Conservation (phyloP, 2,113 vertebrate genomes). For the Paracanthobrama guichenoti region DNA sequence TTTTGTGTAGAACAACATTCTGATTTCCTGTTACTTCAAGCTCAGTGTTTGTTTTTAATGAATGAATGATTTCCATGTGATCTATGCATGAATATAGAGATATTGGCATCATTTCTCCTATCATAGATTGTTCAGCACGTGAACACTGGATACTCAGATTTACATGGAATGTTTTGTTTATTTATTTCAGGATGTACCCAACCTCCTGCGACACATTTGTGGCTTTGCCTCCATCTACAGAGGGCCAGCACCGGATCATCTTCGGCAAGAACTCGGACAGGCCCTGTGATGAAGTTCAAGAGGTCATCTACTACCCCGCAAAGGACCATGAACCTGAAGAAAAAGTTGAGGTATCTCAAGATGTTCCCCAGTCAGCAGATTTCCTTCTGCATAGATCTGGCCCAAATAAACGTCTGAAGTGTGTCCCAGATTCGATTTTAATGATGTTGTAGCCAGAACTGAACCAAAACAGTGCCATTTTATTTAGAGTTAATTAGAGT, state of each 20-base stretch:
- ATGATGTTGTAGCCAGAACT: too few species aligned
- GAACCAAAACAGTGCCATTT: too few species aligned
- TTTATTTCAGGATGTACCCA: conserved; percentile 67
- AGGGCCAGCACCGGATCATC: conserved; percentile 76
- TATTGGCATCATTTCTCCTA: too few species aligned
- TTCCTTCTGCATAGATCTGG: too few species aligned
- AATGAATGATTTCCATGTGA: neutral
- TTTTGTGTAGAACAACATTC: neutral
- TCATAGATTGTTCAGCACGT: neutral
- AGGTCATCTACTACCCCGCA: conserved; percentile 84
- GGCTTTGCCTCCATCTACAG: conserved; percentile 87
- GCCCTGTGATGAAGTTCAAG: conserved; percentile 91
- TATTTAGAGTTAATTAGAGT: too few species aligned
- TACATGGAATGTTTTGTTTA: neutral
- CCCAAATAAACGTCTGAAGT: too few species aligned
- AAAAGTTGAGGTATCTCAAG: conserved; percentile 79
- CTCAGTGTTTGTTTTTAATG: neutral
- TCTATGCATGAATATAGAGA: neutral
- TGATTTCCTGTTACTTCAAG: neutral
- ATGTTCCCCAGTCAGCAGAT: too few species aligned
- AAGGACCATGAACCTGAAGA: conserved; percentile 67
- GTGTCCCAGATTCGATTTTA: too few species aligned
- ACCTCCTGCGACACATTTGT: conserved; percentile 94
- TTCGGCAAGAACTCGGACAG: conserved; percentile 97
- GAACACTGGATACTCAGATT: neutral